These are phyloP conservation scores for Chauna torquata DNA, from an alignment of 2,113 vertebrate species.

Conservation along the genomic window DNA sequence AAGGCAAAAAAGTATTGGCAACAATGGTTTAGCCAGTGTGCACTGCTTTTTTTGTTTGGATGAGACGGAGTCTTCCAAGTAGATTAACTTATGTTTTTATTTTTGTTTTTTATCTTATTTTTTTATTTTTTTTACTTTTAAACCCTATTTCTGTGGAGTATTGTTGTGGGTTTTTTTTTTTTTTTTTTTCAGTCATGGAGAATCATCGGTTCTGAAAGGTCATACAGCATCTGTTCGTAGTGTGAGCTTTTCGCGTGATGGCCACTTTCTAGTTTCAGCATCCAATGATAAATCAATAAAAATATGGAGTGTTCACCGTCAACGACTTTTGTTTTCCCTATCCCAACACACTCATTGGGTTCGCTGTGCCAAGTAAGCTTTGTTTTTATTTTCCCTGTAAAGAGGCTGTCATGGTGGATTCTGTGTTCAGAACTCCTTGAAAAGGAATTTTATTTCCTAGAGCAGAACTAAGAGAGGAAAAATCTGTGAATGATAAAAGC, in stretches of 20 bases:
- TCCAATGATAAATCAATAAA: slow-evolving; percentile 94
- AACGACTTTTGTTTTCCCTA: slow-evolving; percentile 85
- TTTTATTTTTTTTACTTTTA: background rate
- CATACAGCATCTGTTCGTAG: slow-evolving; percentile 89
- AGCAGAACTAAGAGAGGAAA: background rate
- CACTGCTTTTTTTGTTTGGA: background rate
- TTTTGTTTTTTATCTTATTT: background rate
- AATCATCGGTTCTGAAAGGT: slow-evolving; percentile 86
- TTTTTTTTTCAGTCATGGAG: slow-evolving; percentile 78
- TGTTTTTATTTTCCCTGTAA: background rate
- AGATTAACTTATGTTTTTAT: background rate
- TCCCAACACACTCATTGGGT: slow-evolving; percentile 93
- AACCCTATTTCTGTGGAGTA: background rate
- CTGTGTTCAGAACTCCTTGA: background rate
- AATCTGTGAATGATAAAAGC: background rate
- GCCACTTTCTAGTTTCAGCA: slow-evolving; percentile 85
- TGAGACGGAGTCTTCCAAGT: background rate
- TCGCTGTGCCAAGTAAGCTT: slow-evolving; percentile 87
- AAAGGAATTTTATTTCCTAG: background rate
- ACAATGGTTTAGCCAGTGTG: background rate
- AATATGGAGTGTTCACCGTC: slow-evolving; percentile 86
- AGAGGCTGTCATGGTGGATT: background rate
- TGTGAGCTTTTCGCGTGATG: slow-evolving; percentile 87
- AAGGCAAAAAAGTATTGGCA: background rate
- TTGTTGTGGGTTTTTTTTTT: background rate